These are phyloP conservation scores for Himalopsyche anomala DNA, from an alignment of 2,888 invertebrate species.

Conservation along the genomic window DNA sequence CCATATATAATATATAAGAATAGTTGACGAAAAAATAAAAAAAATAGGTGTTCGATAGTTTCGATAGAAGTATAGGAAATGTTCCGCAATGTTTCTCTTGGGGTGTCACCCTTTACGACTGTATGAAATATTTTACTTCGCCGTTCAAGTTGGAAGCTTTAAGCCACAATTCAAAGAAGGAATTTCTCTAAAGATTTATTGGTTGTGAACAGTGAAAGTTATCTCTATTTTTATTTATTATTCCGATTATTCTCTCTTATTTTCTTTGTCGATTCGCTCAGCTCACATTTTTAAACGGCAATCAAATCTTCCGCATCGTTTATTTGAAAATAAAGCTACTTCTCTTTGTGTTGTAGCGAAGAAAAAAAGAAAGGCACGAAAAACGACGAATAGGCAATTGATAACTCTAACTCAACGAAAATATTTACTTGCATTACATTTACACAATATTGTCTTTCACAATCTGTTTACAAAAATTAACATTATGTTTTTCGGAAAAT, in stretches of 20 bases:
- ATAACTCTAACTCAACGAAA: slow-evolving; percentile 18
- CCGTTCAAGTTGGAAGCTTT: slow-evolving; percentile 52
- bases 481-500: background rate
- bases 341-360: background rate
- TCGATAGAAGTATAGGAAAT: no score
- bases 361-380: slow-evolving; percentile 21
- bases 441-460: background rate
- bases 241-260: slow-evolving; percentile 57
- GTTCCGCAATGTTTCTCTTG: background rate
- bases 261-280: slow-evolving; percentile 43
- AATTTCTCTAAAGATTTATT: slow-evolving; percentile 62
- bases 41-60: no score
- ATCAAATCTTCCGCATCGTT: slow-evolving; percentile 28
- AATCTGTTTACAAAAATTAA: slow-evolving; percentile 8
- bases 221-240: slow-evolving; percentile 64
- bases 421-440: slow-evolving; percentile 30
- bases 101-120: slow-evolving; percentile 44
- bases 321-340: slow-evolving; percentile 34
- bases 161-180: slow-evolving; percentile 61
- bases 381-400: slow-evolving; percentile 4
- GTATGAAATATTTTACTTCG: slow-evolving; percentile 55
- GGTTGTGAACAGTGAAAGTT: slow-evolving; percentile 64
- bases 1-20: no score
- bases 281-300: slow-evolving; percentile 27
- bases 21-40: no score